Percentiles rank a stretch among this genome's conserved stretches.
Conservation (phyloP, 92 coral and sea anemone species). For the Paramuricea clavata region DNA sequence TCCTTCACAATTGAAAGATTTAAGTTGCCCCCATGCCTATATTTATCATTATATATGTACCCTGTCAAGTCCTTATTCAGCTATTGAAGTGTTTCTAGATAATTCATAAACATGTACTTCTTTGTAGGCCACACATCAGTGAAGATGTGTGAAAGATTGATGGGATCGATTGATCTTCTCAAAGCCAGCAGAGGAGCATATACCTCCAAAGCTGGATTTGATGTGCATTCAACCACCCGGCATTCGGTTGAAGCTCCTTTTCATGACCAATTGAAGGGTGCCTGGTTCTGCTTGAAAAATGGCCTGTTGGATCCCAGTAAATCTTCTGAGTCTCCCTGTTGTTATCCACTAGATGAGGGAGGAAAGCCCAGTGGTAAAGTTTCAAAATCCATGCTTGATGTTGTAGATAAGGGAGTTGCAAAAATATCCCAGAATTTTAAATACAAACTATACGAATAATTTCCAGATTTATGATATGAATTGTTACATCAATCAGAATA, state of each 20-base stretch:
- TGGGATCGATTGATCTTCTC: conserved; percentile 50
- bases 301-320: conserved; percentile 19
- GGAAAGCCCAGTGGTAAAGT: conserved; percentile 18
- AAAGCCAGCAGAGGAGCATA: conserved; percentile 46
- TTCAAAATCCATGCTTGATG: conserved; percentile 4
- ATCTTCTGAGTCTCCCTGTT: background rate
- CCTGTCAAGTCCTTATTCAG: background rate
- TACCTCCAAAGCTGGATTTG: conserved; percentile 45
- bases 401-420: conserved; percentile 9
- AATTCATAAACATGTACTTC: background rate
- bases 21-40: no score
- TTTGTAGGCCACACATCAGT: conserved; percentile 66
- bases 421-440: conserved; percentile 21
- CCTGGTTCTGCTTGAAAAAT: conserved; percentile 65
- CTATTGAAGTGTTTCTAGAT: background rate
- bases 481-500: background rate
- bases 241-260: conserved; percentile 55
- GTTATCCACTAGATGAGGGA: conserved; percentile 10
- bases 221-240: conserved; percentile 53
- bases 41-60: background rate
- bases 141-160: conserved; percentile 63
- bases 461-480: conserved; percentile 31
- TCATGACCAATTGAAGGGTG: conserved; percentile 64
- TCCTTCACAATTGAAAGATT: no score
- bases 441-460: conserved; percentile 17